Evolutionary conservation across 2,113 vertebrate genomes (phyloP).

Genomic region (Microtus richardsoni): DNA sequence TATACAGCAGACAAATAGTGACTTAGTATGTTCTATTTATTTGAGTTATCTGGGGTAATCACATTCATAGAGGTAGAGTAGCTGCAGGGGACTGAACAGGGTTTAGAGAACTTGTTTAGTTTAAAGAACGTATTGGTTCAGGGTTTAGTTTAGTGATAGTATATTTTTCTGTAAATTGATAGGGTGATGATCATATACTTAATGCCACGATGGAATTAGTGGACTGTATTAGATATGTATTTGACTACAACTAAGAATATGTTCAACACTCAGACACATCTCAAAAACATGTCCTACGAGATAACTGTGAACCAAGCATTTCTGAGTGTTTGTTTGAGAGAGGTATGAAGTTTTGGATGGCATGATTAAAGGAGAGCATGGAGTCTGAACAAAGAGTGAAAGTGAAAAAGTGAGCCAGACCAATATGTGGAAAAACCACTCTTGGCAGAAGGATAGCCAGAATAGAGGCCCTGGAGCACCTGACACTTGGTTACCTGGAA

Average conservation of each 20-base stretch:
- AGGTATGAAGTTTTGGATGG: background rate
- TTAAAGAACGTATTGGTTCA: background rate
- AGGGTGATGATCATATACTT: background rate
- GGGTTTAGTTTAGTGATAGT: background rate
- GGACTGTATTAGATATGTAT: background rate
- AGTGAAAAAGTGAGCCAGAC: background rate
- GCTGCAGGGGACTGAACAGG: background rate
- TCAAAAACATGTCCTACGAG: background rate
- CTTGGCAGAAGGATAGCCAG: background rate
- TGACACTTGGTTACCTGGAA: background rate
- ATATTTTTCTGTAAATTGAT: conserved; percentile 8
- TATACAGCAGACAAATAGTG: background rate
- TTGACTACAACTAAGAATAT: conserved; percentile 37
- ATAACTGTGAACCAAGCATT: background rate
- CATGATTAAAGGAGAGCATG: background rate
- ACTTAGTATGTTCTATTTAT: background rate
- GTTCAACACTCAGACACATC: background rate
- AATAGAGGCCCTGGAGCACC: background rate
- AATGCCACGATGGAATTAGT: background rate
- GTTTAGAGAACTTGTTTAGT: background rate
- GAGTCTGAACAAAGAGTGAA: background rate
- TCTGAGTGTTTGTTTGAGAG: background rate
- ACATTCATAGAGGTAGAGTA: background rate
- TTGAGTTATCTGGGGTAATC: background rate
- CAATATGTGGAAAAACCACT: background rate